phyloP scores from a whole-genome alignment of 2,888 invertebrate species.

The Nomada flava region DNA sequence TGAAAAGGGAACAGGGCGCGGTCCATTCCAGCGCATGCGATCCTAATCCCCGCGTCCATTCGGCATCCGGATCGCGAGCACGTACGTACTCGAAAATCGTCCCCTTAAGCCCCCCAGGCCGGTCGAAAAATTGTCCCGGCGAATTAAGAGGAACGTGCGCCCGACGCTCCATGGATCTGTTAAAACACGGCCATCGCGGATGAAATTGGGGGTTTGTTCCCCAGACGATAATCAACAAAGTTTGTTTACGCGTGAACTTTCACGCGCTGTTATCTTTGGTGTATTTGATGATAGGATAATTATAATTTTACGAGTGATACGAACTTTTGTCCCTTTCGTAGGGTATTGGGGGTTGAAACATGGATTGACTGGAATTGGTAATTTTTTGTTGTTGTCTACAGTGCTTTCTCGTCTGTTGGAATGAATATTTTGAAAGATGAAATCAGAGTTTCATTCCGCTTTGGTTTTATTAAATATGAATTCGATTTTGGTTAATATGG shows the following conservation, averaged over 20 bases:
- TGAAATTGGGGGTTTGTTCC: slow-evolving; percentile 27
- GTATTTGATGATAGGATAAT: no score
- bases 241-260: slow-evolving; percentile 3
- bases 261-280: neutral
- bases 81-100: slow-evolving; percentile 70
- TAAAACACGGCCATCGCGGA: slow-evolving; percentile 17
- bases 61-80: slow-evolving; percentile 63
- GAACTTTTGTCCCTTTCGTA: no score
- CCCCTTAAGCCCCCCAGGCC: slow-evolving; percentile 59
- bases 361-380: no score
- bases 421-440: no score
- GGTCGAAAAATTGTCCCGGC: slow-evolving; percentile 60
- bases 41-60: slow-evolving; percentile 76
- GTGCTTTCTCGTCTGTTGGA: no score
- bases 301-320: no score
- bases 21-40: slow-evolving; percentile 82
- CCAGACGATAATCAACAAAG: neutral
- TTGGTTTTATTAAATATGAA: no score
- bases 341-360: no score
- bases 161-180: slow-evolving; percentile 15
- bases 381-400: no score
- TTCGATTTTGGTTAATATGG: neutral
- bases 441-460: no score
- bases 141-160: slow-evolving; percentile 56
- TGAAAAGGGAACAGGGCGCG: slow-evolving; percentile 80